These are phyloP conservation scores for Eupithecia tripunctaria DNA, from an alignment of 2,888 invertebrate genomes.

Conservation along the genomic window DNA sequence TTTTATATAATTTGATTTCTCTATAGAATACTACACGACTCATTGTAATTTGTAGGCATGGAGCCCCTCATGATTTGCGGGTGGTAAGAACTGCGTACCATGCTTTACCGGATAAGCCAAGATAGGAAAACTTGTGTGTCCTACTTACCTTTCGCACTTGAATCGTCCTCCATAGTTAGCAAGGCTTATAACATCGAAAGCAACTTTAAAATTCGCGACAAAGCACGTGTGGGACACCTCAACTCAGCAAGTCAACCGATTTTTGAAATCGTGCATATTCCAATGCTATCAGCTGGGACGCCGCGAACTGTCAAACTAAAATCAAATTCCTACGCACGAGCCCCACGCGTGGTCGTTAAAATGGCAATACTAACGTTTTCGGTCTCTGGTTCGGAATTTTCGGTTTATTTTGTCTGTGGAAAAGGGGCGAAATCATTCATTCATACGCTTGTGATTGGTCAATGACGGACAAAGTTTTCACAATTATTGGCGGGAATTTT, in stretches of 20 bases:
- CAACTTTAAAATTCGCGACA: constrained; percentile 37
- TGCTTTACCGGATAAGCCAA: constrained; percentile 16
- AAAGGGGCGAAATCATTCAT: constrained; percentile 6
- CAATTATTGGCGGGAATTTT: neutral
- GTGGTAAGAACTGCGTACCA: constrained; percentile 22
- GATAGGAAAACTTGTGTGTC: neutral
- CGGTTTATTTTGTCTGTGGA: constrained; percentile 27
- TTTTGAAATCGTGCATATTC: constrained; percentile 61
- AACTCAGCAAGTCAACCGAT: constrained; percentile 44
- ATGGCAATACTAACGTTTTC: constrained; percentile 62
- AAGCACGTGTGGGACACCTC: constrained; percentile 68
- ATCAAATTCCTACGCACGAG: constrained; percentile 7
- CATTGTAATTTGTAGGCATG: neutral
- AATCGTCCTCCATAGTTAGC: constrained; percentile 68
- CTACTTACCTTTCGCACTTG: constrained; percentile 65
- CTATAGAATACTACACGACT: neutral
- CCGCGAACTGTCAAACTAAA: constrained; percentile 73
- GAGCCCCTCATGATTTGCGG: constrained; percentile 11
- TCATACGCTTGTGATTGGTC: constrained; percentile 10
- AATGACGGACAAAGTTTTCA: neutral
- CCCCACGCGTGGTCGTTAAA: neutral
- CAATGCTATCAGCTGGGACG: constrained; percentile 75
- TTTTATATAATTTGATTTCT: neutral
- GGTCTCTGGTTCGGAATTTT: constrained; percentile 25
- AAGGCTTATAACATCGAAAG: constrained; percentile 43